Conservation (phyloP, 2,113 vertebrate species). For the Herpailurus yagouaroundi region DNA sequence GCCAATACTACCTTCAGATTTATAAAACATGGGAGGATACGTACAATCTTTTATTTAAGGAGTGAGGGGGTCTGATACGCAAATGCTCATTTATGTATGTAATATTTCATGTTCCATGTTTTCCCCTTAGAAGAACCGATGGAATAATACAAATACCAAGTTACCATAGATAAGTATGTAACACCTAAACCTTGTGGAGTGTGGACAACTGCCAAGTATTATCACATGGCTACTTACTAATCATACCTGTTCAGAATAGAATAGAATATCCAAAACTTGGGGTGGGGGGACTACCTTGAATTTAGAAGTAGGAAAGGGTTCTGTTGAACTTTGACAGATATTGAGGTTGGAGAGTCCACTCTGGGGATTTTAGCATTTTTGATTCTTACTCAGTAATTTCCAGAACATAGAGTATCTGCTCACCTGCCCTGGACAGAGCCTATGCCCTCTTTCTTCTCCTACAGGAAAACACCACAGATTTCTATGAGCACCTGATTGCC, state of each 20-base stretch:
- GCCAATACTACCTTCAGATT: neutral
- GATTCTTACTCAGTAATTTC: neutral
- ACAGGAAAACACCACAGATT: neutral
- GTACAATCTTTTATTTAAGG: neutral
- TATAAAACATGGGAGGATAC: neutral
- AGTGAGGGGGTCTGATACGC: neutral
- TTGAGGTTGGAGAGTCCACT: neutral
- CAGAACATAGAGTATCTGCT: neutral
- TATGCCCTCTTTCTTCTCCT: neutral
- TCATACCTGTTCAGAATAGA: neutral
- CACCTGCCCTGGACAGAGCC: no score
- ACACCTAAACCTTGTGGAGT: neutral
- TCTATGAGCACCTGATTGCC: neutral
- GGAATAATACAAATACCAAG: neutral
- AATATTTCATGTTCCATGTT: neutral
- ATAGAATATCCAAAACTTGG: neutral
- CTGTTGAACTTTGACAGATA: neutral
- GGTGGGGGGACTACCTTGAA: neutral
- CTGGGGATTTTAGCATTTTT: neutral
- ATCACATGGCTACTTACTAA: neutral
- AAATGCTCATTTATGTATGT: neutral
- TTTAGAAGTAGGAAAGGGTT: neutral
- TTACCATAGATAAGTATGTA: neutral
- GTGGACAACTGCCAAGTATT: neutral
- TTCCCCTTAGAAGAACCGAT: neutral